These are phyloP conservation scores for Acheta domesticus DNA, from an alignment of 2,888 invertebrate genomes.

Conservation along the genomic window DNA sequence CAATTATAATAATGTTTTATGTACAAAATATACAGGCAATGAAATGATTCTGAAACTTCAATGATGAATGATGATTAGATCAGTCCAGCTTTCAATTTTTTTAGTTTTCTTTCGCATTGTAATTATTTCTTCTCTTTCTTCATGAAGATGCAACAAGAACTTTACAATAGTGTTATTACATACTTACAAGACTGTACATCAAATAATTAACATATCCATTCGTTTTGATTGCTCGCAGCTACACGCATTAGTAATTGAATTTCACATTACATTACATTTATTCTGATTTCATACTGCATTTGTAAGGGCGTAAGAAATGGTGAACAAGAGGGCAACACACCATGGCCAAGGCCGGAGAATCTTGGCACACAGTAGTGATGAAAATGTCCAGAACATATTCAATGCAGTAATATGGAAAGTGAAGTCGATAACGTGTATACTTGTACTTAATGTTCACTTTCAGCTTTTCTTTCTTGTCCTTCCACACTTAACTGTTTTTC, in stretches of 20 bases:
- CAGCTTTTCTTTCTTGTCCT: neutral
- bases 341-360: neutral
- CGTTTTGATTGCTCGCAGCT: conserved; percentile 34
- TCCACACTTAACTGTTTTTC: neutral
- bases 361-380: neutral
- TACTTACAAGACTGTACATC: conserved; percentile 34
- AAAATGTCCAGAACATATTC: neutral
- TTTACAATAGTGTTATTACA: conserved; percentile 36
- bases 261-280: conserved; percentile 35
- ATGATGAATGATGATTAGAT: conserved; percentile 37
- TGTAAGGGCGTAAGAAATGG: neutral
- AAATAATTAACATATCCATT: conserved; percentile 32
- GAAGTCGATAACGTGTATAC: neutral
- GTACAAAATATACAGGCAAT: conserved; percentile 38
- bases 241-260: conserved; percentile 33
- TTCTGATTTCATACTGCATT: neutral
- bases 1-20: conserved; percentile 37
- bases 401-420: neutral
- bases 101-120: neutral
- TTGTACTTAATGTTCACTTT: neutral
- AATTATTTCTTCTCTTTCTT: conserved; percentile 18
- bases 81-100: conserved; percentile 34
- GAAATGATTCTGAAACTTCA: conserved; percentile 37
- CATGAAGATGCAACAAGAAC: conserved; percentile 37
- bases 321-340: neutral